These are phyloP conservation scores for Aporophyla lueneburgensis DNA, from an alignment of 2,888 invertebrate species.

Conservation along the genomic window DNA sequence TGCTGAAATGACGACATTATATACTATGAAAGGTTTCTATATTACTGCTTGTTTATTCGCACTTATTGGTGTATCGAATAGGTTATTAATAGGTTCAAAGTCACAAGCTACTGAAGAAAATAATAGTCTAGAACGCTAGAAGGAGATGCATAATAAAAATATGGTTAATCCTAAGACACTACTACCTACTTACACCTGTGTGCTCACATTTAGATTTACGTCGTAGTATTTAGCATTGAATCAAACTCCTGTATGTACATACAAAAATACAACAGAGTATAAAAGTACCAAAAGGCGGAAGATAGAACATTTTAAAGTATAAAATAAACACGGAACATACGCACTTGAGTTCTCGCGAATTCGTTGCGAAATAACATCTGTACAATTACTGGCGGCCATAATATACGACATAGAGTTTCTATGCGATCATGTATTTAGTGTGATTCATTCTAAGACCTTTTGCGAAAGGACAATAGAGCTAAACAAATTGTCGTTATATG, in stretches of 20 bases:
- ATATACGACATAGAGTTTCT: conserved; percentile 29
- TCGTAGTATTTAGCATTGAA: conserved; percentile 28
- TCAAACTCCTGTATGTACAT: conserved; percentile 45
- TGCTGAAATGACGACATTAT: conserved; percentile 47
- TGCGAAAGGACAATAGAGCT: neutral
- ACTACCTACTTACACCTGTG: no score
- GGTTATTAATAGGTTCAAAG: conserved; percentile 41
- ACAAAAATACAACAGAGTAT: conserved; percentile 25
- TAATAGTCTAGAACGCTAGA: neutral
- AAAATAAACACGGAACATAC: conserved; percentile 59
- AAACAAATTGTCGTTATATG: neutral
- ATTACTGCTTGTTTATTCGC: conserved; percentile 29
- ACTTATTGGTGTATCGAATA: conserved; percentile 48
- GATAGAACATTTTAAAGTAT: conserved; percentile 45
- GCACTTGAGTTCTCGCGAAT: conserved; percentile 49
- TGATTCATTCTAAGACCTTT: conserved; percentile 29
- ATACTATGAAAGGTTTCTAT: conserved; percentile 26
- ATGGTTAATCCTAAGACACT: neutral
- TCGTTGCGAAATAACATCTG: conserved; percentile 62
- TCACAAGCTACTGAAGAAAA: conserved; percentile 8
- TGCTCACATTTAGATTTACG: conserved; percentile 3
- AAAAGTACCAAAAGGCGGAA: conserved; percentile 59
- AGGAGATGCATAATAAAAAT: neutral
- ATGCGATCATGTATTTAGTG: conserved; percentile 8
- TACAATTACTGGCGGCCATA: conserved; percentile 51